These are phyloP conservation scores for Pteruthius melanotis DNA, from an alignment of 2,113 vertebrate genomes.

Conservation along the genomic window DNA sequence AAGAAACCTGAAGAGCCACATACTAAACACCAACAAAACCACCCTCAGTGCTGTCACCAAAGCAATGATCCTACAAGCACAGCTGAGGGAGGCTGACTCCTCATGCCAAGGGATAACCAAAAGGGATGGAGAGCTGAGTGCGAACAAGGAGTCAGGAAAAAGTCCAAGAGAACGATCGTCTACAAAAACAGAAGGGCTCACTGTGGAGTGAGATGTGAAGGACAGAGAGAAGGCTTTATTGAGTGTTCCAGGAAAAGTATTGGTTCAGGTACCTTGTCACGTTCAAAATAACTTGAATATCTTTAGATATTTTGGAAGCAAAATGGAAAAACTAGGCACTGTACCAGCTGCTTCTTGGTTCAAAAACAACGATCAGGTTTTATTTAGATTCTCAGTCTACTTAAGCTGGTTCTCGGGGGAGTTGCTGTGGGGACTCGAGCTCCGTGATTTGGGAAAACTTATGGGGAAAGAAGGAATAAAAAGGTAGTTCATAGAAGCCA, in stretches of 20 bases:
- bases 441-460: conserved; percentile 14
- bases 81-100: background rate
- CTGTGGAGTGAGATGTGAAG: background rate
- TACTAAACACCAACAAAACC: background rate
- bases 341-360: conserved; percentile 18
- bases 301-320: conserved; percentile 24
- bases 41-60: background rate
- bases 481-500: conserved; percentile 59
- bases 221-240: background rate
- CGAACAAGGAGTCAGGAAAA: background rate
- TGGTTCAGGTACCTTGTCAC: background rate
- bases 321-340: conserved; percentile 2
- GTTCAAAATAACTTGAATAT: conserved; percentile 1
- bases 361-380: conserved; percentile 33
- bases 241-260: background rate
- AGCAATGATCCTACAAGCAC: background rate
- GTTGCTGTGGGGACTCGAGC: background rate
- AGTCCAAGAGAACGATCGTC: background rate
- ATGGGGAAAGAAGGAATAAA: conserved; percentile 28
- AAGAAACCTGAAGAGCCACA: background rate
- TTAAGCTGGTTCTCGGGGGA: background rate
- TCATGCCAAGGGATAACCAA: background rate
- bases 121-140: background rate
- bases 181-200: background rate
- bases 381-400: conserved; percentile 25